Conservation (phyloP, 2,888 invertebrate genomes). For the Halictus ligatus region DNA sequence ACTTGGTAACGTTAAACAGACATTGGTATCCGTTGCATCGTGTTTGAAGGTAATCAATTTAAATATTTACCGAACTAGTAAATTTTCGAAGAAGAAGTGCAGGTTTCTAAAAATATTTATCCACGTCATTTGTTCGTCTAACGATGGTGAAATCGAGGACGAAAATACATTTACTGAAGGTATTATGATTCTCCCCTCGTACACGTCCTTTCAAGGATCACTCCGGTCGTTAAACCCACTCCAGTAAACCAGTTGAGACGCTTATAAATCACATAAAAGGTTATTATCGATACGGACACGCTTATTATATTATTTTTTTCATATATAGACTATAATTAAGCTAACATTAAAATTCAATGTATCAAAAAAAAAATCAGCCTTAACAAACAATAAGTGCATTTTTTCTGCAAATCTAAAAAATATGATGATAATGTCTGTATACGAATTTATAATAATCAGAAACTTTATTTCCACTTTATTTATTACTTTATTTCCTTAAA, state of each 20-base stretch:
- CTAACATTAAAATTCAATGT: not conserved
- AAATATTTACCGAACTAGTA: too few relatives aligned
- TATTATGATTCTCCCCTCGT: not conserved
- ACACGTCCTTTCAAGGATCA: constrained; percentile 45
- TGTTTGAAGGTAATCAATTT: not conserved
- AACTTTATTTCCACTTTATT: too few relatives aligned
- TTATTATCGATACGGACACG: not conserved
- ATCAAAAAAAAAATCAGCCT: not conserved
- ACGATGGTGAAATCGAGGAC: not conserved
- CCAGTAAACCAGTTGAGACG: constrained; percentile 22
- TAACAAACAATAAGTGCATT: not conserved
- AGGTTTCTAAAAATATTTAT: not conserved
- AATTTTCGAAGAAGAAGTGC: too few relatives aligned
- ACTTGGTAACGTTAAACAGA: not conserved
- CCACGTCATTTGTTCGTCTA: not conserved
- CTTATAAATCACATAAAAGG: not conserved
- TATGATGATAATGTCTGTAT: not conserved
- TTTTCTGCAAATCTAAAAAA: not conserved
- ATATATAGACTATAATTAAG: not conserved
- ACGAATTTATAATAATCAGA: not conserved
- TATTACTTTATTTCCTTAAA: too few relatives aligned
- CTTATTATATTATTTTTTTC: not conserved
- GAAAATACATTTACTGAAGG: not conserved
- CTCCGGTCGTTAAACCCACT: constrained; percentile 18
- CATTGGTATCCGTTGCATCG: not conserved